phyloP scores from a whole-genome alignment of 2,888 invertebrate genomes.

The Eupeodes latifasciatus region DNA sequence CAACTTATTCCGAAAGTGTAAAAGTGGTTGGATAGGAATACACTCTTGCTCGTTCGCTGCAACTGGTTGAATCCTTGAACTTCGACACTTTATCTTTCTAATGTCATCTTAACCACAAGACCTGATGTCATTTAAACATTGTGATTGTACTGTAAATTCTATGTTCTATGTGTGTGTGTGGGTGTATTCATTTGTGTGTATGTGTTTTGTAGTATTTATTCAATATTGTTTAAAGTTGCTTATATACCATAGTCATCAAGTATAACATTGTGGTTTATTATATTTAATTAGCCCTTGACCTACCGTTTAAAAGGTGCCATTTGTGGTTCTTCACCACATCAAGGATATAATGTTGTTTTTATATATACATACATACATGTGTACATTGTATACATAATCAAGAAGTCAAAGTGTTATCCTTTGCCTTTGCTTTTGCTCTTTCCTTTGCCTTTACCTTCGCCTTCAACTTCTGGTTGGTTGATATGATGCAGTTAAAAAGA shows the following conservation, averaged over 20 bases:
- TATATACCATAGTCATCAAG: constrained; percentile 18
- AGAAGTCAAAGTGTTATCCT: constrained; percentile 52
- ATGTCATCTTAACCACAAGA: constrained; percentile 45
- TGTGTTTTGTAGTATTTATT: constrained; percentile 16
- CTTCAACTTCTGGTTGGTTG: neutral
- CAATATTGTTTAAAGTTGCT: constrained; percentile 27
- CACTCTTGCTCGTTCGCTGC: constrained; percentile 9
- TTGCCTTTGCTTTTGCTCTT: constrained; percentile 4
- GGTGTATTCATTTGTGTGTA: neutral
- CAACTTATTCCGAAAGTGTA: neutral
- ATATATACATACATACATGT: neutral
- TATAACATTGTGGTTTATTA: constrained; percentile 58
- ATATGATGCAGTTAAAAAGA: neutral
- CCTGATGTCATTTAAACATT: too few species aligned
- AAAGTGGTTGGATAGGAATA: constrained; percentile 1
- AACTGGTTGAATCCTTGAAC: constrained; percentile 72
- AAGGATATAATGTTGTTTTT: neutral
- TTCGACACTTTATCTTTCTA: constrained; percentile 52
- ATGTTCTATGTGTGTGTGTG: too few species aligned
- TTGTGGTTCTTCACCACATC: constrained; percentile 32
- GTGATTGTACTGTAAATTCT: too few species aligned
- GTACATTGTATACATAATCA: constrained; percentile 5
- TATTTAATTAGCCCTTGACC: constrained; percentile 69
- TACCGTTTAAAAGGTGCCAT: constrained; percentile 19
- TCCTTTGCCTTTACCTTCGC: neutral